Percentiles rank a stretch among this genome's conserved stretches.
Conservation (phyloP, 2,888 invertebrate species). For the Stenolophus ochropezus region DNA sequence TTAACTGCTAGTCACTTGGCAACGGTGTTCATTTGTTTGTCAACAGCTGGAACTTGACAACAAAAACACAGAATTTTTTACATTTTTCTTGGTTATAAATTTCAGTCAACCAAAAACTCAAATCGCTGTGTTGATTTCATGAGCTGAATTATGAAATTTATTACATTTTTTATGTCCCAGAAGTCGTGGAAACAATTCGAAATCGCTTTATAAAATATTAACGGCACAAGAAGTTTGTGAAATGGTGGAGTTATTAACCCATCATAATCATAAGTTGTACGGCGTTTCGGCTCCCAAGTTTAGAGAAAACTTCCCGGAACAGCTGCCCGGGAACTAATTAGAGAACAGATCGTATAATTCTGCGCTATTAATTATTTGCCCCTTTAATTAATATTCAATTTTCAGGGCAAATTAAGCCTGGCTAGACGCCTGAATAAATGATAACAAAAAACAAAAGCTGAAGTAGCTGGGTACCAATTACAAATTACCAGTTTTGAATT, state of each 20-base stretch:
- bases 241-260: conserved; percentile 8
- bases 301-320: conserved; percentile 11
- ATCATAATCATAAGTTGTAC: conserved; percentile 28
- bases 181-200: background rate
- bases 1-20: conserved; percentile 5
- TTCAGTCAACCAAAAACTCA: conserved; percentile 13
- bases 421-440: background rate
- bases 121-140: conserved; percentile 5
- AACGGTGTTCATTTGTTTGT: conserved; percentile 16
- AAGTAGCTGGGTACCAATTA: no score
- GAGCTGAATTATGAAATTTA: conserved; percentile 1
- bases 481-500: no score
- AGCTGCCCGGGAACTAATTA: conserved; percentile 31
- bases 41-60: conserved; percentile 48
- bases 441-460: background rate
- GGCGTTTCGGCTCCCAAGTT: conserved; percentile 17
- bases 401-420: conserved; percentile 1
- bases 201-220: conserved; percentile 2
- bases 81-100: conserved; percentile 26
- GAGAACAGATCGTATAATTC: conserved; percentile 50
- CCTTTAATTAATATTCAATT: conserved; percentile 30
- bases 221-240: background rate
- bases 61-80: conserved; percentile 41
- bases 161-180: background rate
- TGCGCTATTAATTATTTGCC: conserved; percentile 46